Evolutionary conservation across 2,797 vertebrate species (phyloP), one percentile per base, ranked within the genome.

Genomic region (Gadopsis bispinosus): DNA sequence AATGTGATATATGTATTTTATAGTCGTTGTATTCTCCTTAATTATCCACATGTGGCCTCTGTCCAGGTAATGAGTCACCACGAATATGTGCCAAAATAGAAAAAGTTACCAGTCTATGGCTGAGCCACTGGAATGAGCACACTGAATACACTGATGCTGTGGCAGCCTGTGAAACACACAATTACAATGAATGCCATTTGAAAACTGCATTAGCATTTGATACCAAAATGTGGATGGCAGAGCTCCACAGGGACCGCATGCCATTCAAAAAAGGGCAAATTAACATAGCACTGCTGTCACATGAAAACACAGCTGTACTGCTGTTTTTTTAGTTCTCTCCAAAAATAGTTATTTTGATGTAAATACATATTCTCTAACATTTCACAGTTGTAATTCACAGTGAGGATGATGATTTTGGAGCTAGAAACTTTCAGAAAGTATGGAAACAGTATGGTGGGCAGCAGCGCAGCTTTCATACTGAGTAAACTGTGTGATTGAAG

Each of bases 191-290:
- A 60, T 64, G 54, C 33, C 69, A 71, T 83, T 56, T 81, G 37
- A 80, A 77, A 80, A 77, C 58, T 2, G 4, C 31, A 81, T 74
- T 75, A 75, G 77, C 73, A 80, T 85, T 83, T 87, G 53, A 59
- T 22, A 53, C 53, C 69, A 62, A 76, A 83, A 76, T 81, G 79
- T 69, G 62, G 55, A 68, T 74, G 56, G 63, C 79, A 80, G 69
- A 39, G 62, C 80, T 83, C 86, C 79, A 70, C 70, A 3, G 77
- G 73, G 83, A 77, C 75, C 17, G 63, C 7, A 70, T 87, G 74
- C 72, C 72, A 83, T 85, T 91, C 73, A 71, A 71, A 81, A 79
- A 83, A 83, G 78, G 78, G 43, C 80, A 86, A 83, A 87, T 86
- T 86, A 86, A 72, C 77, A 84, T 80, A 71, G 73, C 53, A 33